phyloP scores from a whole-genome alignment of 2,113 vertebrate species.

The Nettapus auritus region DNA sequence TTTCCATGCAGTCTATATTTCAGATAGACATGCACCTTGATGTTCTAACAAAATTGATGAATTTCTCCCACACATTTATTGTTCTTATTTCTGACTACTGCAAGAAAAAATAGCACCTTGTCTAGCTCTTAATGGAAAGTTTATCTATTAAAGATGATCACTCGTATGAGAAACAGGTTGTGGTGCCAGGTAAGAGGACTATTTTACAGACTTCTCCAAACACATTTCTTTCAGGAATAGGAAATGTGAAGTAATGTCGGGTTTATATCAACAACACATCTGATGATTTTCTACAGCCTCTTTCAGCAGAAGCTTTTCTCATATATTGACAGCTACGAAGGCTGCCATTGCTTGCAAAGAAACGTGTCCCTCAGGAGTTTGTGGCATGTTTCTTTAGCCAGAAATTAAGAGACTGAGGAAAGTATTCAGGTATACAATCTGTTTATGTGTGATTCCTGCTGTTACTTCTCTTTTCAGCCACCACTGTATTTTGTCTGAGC shows the following conservation, averaged over 20 bases:
- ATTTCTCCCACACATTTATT: slow-evolving; percentile 8
- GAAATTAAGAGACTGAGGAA: neutral
- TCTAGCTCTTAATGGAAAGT: slow-evolving; percentile 25
- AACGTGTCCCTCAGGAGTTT: fast-evolving
- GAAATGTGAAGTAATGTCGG: neutral
- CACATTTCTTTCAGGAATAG: neutral
- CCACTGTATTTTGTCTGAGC: neutral
- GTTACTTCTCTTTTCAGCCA: neutral
- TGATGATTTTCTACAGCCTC: neutral
- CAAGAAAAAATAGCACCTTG: slow-evolving; percentile 14
- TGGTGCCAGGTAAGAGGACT: neutral
- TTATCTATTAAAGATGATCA: slow-evolving; percentile 45
- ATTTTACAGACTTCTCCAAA: slow-evolving; percentile 16
- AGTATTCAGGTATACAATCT: neutral
- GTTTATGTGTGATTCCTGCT: neutral
- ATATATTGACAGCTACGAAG: neutral
- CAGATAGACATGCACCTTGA: slow-evolving; percentile 7
- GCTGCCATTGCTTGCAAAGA: neutral
- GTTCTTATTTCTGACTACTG: slow-evolving; percentile 22
- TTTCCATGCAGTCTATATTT: neutral
- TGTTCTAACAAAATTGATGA: slow-evolving; percentile 35
- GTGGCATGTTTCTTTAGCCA: neutral
- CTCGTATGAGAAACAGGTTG: neutral
- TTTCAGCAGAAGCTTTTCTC: neutral
- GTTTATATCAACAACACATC: neutral